Base-by-base conservation (phyloP, 2,113 vertebrate genomes). In the Barbus barbus region DNA sequence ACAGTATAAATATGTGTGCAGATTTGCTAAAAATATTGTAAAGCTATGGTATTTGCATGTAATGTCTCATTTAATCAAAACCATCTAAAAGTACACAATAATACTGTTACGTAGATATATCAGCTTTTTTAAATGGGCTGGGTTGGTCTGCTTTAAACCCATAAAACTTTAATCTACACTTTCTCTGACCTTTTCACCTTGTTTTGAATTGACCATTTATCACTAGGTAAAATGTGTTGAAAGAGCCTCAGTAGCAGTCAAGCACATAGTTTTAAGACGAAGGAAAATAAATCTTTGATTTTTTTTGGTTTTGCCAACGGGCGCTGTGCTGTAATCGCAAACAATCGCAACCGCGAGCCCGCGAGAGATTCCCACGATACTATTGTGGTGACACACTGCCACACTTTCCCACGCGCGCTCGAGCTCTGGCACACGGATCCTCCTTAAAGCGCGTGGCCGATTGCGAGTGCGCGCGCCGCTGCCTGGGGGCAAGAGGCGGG, bases 361-460 rank as follows among this genome's bases (percentile, higher is more conserved):
- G 65, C 41, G 28, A 85, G 22, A 86, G 67, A 81, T 93, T 92
- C 92, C 93, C 92, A 93, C 91, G 91, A 88, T 33, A 85, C 67
- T 81, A 71, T 84, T 84, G 61, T 83, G 87, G 88, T 93, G 93
- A 94, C 93, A 94, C 89, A 93, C 93, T 93, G 92, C 92, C 93
- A 94, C 92, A 93, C 91, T 93, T 93, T 93, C 93, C 90, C 94
- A 94, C 92, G 91, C 92, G 90, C 90, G 91, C 90, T 86, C 86
- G 75, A 26, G 31, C 24, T 73, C 51, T 83, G 28, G 53, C 56
- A 28, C 67, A 86, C 67, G 38, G 44, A 80, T 65, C 77, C 83
- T 85, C 89, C 91, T 88, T 86, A 90, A 89, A 90, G 91, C 90
- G 90, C 79, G 81, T 53, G 53, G 26, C 84, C 86, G 20, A 18